phyloP scores from a whole-genome alignment of 2,797 vertebrate species.

The Xenops minutus region DNA sequence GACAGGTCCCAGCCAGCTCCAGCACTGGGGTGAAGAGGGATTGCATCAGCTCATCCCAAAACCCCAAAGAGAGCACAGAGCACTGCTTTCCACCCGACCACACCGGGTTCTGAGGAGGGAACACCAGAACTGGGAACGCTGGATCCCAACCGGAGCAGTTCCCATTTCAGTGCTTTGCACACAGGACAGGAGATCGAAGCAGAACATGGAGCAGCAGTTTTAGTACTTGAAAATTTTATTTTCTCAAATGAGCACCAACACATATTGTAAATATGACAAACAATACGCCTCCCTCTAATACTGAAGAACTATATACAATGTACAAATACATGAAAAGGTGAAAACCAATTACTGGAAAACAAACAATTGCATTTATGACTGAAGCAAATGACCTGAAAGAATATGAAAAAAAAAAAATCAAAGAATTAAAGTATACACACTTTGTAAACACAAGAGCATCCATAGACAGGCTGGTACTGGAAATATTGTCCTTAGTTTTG shows the following conservation, averaged over 20 bases:
- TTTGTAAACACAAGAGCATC: slow-evolving; percentile 82
- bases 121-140: accelerated
- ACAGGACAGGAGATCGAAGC: accelerated
- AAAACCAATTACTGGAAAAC: slow-evolving; percentile 71
- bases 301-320: slow-evolving; percentile 80
- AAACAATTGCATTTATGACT: slow-evolving; percentile 73
- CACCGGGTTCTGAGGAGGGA: accelerated
- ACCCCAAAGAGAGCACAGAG: not conserved
- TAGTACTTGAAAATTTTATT: slow-evolving; percentile 84
- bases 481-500: slow-evolving; percentile 68
- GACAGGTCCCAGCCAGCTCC: not conserved
- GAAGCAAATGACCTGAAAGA: slow-evolving; percentile 78
- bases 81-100: accelerated
- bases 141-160: not conserved
- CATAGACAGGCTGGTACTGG: slow-evolving; percentile 71
- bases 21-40: not conserved
- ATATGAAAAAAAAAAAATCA: slow-evolving; percentile 55
- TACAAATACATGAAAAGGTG: slow-evolving; percentile 72
- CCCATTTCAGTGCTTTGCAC: not conserved
- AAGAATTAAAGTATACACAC: slow-evolving; percentile 70
- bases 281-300: slow-evolving; percentile 78
- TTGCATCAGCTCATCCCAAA: not conserved
- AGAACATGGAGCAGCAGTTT: not conserved
- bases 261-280: slow-evolving; percentile 81
- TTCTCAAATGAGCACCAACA: slow-evolving; percentile 87